Percentiles rank a stretch among this genome's conserved stretches.
These are phyloP conservation scores for Helleia helle DNA, from an alignment of 2,888 invertebrate genomes.

Conservation along the genomic window DNA sequence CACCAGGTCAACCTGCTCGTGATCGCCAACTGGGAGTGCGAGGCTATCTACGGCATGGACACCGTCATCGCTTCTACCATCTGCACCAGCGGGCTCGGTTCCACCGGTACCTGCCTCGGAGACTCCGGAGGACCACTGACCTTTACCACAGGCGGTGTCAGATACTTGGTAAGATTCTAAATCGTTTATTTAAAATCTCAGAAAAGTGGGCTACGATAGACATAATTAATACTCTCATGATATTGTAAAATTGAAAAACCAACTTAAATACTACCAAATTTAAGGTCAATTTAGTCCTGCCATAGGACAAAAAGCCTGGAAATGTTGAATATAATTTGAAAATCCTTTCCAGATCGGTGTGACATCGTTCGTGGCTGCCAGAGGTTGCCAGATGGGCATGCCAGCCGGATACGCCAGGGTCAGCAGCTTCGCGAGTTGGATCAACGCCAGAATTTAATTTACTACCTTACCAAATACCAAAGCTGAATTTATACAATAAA, in stretches of 20 bases:
- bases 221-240: too few species aligned
- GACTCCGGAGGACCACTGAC: slow-evolving; percentile 34
- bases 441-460: slow-evolving; percentile 8
- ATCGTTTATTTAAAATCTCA: too few species aligned
- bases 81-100: slow-evolving; percentile 36
- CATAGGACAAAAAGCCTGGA: too few species aligned
- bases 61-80: slow-evolving; percentile 29
- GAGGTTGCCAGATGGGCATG: slow-evolving; percentile 23
- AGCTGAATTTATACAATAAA: too few species aligned
- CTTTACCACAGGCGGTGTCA: slow-evolving; percentile 12
- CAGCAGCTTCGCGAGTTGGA: slow-evolving; percentile 21
- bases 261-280: too few species aligned
- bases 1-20: slow-evolving; percentile 53
- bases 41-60: slow-evolving; percentile 28
- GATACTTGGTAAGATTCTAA: slow-evolving; percentile 16
- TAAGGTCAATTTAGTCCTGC: too few species aligned
- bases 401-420: slow-evolving; percentile 27
- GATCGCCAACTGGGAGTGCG: slow-evolving; percentile 39
- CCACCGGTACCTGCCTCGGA: slow-evolving; percentile 27
- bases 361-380: slow-evolving; percentile 31
- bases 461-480: not conserved
- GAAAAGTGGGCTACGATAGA: too few species aligned
- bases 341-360: slow-evolving; percentile 34
- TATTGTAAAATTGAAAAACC: too few species aligned
- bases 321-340: slow-evolving; percentile 1